Conservation (phyloP, 2,113 vertebrate genomes). For the Bos taurus region ARS-UCD2.0 NC_037348.1:66845001-66845500, state of each 20-base stretch:
- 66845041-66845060: neutral
- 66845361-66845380: neutral
- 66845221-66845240: no score
- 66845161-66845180: no score
- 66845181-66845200: neutral
- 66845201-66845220: neutral
- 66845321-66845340: neutral
- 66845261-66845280: neutral
- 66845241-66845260: neutral
- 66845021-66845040: neutral
- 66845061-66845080: neutral
- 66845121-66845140: neutral
- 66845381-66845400: neutral
- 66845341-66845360: neutral
- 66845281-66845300: neutral
- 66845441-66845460: neutral
- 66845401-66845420: neutral
- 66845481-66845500: neutral
- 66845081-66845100: neutral
- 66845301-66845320: neutral
- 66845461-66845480: neutral
- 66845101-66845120: neutral
- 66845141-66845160: neutral
- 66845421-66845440: neutral
- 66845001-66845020: neutral